Evolutionary conservation across 2,113 vertebrate species (phyloP).

Genomic region (Etheostoma spectabile): DNA sequence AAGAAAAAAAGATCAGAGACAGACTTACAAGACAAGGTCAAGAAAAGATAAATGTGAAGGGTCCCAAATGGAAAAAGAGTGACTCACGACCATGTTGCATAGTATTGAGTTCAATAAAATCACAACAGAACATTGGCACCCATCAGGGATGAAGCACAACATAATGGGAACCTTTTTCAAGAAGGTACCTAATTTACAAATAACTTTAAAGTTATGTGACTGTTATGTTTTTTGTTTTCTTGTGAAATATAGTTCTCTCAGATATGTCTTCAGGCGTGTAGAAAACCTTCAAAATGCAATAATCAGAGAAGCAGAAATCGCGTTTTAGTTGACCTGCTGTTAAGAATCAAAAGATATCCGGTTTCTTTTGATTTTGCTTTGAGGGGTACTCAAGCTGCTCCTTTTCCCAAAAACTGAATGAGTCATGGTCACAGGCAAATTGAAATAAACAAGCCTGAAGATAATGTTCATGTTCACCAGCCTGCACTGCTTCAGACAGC

Average conservation of each 20-base stretch:
- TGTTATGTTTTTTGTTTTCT: background rate
- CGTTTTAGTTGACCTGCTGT: background rate
- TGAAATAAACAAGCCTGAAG: conserved; percentile 59
- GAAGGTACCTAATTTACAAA: background rate
- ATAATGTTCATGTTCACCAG: conserved; percentile 34
- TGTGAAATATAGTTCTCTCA: background rate
- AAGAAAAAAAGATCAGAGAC: background rate
- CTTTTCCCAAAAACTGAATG: conserved; percentile 65
- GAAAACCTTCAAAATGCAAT: background rate
- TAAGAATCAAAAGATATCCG: background rate
- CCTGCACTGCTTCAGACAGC: background rate
- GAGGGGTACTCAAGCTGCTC: conserved; percentile 5
- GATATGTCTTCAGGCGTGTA: background rate
- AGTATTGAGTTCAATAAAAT: background rate
- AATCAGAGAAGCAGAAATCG: background rate
- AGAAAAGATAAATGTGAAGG: conserved; percentile 5
- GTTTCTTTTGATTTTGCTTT: conserved; percentile 15
- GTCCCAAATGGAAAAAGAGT: background rate
- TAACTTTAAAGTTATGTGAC: background rate
- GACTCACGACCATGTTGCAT: background rate
- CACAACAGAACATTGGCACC: background rate
- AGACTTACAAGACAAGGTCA: background rate
- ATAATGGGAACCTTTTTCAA: background rate
- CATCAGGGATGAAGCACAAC: background rate
- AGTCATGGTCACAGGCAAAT: conserved; percentile 69